phyloP scores from a whole-genome alignment of 2,888 invertebrate species.

The Eupithecia inturbata region DNA sequence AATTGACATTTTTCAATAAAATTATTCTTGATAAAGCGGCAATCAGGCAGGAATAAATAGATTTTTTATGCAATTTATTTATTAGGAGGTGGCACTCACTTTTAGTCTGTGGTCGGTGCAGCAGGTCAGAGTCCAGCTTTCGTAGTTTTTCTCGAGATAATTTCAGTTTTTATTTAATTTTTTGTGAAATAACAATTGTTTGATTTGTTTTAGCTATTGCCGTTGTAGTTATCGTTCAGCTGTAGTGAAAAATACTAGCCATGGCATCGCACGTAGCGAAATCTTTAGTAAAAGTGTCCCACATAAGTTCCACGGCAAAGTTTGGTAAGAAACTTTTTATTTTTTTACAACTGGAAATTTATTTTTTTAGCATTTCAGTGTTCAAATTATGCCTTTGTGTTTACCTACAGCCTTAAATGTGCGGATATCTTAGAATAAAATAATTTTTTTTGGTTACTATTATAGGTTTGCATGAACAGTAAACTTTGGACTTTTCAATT shows the following conservation, averaged over 20 bases:
- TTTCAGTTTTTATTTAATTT: slow-evolving; percentile 46
- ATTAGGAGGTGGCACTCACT: slow-evolving; percentile 15
- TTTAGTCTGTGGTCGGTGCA: slow-evolving; percentile 49
- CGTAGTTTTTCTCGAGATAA: slow-evolving; percentile 56
- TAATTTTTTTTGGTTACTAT: slow-evolving; percentile 17
- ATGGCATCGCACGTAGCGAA: slow-evolving; percentile 81
- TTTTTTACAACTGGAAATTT: slow-evolving; percentile 17
- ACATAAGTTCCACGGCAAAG: slow-evolving; percentile 69
- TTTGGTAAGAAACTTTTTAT: slow-evolving; percentile 65
- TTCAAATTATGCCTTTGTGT: neutral
- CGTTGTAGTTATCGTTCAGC: slow-evolving; percentile 47
- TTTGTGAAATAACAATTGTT: slow-evolving; percentile 28
- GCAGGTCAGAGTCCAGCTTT: slow-evolving; percentile 82
- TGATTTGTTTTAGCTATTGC: slow-evolving; percentile 53
- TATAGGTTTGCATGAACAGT: slow-evolving; percentile 39
- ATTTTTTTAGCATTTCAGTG: neutral
- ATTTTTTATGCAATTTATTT: neutral
- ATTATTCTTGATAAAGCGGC: neutral
- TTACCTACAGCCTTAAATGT: neutral
- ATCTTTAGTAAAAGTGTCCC: slow-evolving; percentile 70
- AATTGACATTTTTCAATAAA: neutral
- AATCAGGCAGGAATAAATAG: neutral
- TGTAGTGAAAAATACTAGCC: slow-evolving; percentile 47
- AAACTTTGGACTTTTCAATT: slow-evolving; percentile 69
- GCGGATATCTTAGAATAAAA: neutral